Conservation (phyloP, 2,113 vertebrate species). For the Meleagris gallopavo region DNA sequence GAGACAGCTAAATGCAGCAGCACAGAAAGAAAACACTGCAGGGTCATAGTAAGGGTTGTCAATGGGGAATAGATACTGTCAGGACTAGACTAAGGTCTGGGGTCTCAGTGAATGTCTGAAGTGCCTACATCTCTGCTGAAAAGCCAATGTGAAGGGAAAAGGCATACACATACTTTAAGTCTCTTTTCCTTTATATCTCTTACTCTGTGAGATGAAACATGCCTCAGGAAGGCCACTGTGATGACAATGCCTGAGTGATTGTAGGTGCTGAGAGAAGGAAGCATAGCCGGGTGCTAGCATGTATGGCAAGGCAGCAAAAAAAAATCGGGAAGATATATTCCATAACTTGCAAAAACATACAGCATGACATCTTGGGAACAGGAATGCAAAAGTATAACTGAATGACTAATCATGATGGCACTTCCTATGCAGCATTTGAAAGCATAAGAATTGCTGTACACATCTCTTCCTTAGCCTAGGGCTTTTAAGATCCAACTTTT, state of each 20-base stretch:
- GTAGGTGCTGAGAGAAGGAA: not conserved
- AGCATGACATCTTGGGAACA: not conserved
- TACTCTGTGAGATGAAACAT: not conserved
- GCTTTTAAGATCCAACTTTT: not conserved
- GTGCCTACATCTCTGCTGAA: not conserved
- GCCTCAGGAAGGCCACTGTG: not conserved
- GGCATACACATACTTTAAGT: not conserved
- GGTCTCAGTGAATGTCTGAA: too few relatives aligned
- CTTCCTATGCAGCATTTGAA: not conserved
- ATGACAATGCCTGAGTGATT: not conserved
- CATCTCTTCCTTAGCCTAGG: not conserved
- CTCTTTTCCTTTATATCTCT: not conserved
- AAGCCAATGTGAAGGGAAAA: not conserved
- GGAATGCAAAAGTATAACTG: not conserved
- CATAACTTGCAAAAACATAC: not conserved
- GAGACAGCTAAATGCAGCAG: not conserved
- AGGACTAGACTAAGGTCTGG: not conserved
- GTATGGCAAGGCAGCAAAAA: not conserved
- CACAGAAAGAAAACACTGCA: not conserved
- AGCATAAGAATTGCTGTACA: not conserved
- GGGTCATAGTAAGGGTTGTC: not conserved
- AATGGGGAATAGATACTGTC: not conserved
- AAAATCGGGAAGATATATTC: not conserved
- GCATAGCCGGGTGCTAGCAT: not conserved
- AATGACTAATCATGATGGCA: not conserved